Conservation (phyloP, 2,888 invertebrate genomes). For the Pherbina coryleti region DNA sequence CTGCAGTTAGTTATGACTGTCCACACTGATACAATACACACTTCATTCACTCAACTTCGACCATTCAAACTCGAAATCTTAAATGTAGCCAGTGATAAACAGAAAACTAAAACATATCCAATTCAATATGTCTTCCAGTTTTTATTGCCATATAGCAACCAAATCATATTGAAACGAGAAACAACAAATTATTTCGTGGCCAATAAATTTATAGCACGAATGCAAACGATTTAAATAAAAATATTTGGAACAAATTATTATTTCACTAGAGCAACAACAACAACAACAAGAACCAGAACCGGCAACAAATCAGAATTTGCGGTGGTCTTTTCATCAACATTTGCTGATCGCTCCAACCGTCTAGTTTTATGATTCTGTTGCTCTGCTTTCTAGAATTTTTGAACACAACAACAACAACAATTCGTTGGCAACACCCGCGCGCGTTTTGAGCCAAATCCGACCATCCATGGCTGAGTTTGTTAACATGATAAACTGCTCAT, state of each 20-base stretch:
- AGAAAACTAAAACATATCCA: not conserved
- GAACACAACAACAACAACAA: constrained; percentile 18
- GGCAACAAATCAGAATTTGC: constrained; percentile 51
- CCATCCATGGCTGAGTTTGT: not conserved
- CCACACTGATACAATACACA: too few species aligned
- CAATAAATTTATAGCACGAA: constrained; percentile 18
- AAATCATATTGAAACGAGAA: constrained; percentile 15
- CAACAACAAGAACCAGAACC: constrained; percentile 18
- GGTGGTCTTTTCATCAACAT: constrained; percentile 50
- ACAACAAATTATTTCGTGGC: constrained; percentile 20
- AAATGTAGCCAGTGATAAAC: too few species aligned
- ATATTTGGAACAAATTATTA: constrained; percentile 30
- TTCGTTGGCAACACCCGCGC: constrained; percentile 29
- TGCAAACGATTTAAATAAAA: not conserved
- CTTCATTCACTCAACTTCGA: too few species aligned
- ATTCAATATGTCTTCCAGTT: not conserved
- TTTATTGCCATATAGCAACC: not conserved
- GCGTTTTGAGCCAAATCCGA: not conserved
- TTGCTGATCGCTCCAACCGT: not conserved
- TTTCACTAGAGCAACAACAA: constrained; percentile 22
- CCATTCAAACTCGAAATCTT: too few species aligned
- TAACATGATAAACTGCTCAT: constrained; percentile 16
- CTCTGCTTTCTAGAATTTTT: constrained; percentile 21
- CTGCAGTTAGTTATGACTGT: too few species aligned
- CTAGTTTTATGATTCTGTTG: constrained; percentile 10